These are phyloP conservation scores for Macroteleia sp. DNA, from an alignment of 2,888 invertebrate genomes.

Conservation along the genomic window DNA sequence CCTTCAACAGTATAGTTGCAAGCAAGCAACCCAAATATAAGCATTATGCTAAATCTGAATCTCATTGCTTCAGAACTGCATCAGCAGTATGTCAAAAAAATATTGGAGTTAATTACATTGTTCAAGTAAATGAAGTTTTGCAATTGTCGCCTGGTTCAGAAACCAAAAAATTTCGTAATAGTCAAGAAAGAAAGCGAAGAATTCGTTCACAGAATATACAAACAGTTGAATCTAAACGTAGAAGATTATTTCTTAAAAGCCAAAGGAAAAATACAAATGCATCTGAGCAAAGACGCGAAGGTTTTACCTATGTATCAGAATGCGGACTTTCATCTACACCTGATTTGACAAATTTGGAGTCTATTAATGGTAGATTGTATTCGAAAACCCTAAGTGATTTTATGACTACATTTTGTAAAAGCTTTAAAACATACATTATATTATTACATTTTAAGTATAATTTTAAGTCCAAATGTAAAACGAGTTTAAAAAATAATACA, in stretches of 20 bases:
- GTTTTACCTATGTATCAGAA: background rate
- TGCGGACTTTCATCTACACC: background rate
- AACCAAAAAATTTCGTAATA: background rate
- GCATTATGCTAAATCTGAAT: constrained; percentile 57
- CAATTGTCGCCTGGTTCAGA: background rate
- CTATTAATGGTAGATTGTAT: too few relatives aligned
- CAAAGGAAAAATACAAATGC: too few relatives aligned
- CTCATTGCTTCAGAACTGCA: constrained; percentile 28
- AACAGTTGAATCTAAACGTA: too few relatives aligned
- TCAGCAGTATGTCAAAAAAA: constrained; percentile 41
- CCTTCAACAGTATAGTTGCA: constrained; percentile 38
- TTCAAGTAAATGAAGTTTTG: background rate
- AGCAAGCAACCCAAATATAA: constrained; percentile 46
- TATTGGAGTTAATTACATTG: background rate
- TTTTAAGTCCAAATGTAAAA: too few relatives aligned
- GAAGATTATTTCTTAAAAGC: too few relatives aligned
- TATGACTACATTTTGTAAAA: too few relatives aligned
- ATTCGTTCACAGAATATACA: too few relatives aligned
- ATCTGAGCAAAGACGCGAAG: background rate
- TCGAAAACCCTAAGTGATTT: too few relatives aligned
- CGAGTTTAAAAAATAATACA: too few relatives aligned
- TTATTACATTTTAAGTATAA: too few relatives aligned
- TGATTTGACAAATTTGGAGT: too few relatives aligned
- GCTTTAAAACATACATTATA: too few relatives aligned
- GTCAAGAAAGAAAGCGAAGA: background rate